Conservation (phyloP, 37 sponge, comb jelly and placozoan genomes). For the Bolinopsis microptera region DNA sequence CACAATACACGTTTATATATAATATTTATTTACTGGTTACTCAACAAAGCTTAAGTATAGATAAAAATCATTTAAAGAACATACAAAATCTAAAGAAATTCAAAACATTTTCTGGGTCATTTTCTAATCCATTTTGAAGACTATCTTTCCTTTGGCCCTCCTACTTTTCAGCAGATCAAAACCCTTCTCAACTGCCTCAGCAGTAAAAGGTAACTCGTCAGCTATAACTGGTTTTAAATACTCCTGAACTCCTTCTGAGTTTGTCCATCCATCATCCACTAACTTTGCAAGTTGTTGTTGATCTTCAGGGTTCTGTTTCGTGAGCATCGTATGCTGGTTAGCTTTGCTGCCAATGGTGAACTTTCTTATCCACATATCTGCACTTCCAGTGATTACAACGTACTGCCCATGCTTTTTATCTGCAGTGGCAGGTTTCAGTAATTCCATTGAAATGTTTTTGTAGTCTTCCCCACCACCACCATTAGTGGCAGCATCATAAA, state of each 20-base stretch:
- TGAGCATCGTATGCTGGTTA: background rate
- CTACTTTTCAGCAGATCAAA: constrained; percentile 41
- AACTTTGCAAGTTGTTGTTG: background rate
- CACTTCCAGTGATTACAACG: constrained; percentile 18
- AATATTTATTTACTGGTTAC: too few species aligned
- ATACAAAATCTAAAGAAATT: too few species aligned
- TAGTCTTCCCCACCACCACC: constrained; percentile 56
- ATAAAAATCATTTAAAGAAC: too few species aligned
- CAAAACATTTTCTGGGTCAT: too few species aligned
- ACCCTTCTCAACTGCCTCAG: background rate
- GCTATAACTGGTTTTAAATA: background rate
- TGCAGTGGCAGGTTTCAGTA: background rate
- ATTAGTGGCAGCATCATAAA: constrained; percentile 33
- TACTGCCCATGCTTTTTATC: constrained; percentile 7
- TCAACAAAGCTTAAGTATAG: too few species aligned
- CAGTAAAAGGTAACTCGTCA: background rate
- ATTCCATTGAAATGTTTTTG: background rate
- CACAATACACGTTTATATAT: too few species aligned
- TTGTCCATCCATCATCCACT: constrained; percentile 17
- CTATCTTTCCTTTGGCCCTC: constrained; percentile 3
- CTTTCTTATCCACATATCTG: background rate
- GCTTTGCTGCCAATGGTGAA: constrained; percentile 3
- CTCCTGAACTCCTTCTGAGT: background rate
- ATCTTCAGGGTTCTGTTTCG: constrained; percentile 15
- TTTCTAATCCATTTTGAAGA: constrained; percentile 12